Evolutionary conservation across 2,888 invertebrate genomes (phyloP).

Genomic region (Pristionchus exspectatus): DNA sequence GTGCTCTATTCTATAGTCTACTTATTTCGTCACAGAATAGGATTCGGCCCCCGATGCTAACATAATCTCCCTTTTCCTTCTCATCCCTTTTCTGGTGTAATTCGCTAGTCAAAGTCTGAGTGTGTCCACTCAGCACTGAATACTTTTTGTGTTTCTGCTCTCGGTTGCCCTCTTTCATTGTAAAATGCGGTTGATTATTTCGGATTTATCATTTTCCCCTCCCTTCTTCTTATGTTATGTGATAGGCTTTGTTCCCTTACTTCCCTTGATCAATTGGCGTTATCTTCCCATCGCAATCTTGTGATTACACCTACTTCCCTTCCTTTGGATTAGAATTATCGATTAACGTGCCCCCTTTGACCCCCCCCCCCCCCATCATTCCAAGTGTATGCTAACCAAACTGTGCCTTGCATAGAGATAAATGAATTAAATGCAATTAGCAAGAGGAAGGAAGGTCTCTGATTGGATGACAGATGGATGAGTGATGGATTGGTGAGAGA

Average conservation of each 20-base stretch:
- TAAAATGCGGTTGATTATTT: conserved; percentile 36
- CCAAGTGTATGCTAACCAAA: conserved; percentile 8
- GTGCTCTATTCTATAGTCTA: background rate
- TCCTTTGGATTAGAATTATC: conserved; percentile 39
- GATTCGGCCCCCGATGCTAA: conserved; percentile 27
- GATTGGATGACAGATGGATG: conserved; percentile 37
- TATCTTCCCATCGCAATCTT: conserved; percentile 35
- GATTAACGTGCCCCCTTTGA: conserved; percentile 8
- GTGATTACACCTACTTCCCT: conserved; percentile 39
- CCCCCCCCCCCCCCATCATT: background rate
- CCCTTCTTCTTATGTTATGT: conserved; percentile 8
- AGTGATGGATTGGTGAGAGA: conserved; percentile 42
- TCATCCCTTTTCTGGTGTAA: background rate
- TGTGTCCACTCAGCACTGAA: background rate
- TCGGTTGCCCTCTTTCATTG: conserved; percentile 36
- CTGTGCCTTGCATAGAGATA: conserved; percentile 39
- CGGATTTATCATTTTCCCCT: background rate
- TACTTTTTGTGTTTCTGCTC: background rate
- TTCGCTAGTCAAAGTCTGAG: conserved; percentile 1
- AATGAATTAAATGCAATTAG: conserved; percentile 41
- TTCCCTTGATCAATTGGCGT: conserved; percentile 33
- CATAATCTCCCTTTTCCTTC: background rate
- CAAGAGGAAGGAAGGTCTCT: background rate
- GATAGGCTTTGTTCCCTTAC: background rate
- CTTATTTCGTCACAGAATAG: conserved; percentile 20